Conservation (phyloP, 2,113 vertebrate species). For the Acanthochromis polyacanthus region DNA sequence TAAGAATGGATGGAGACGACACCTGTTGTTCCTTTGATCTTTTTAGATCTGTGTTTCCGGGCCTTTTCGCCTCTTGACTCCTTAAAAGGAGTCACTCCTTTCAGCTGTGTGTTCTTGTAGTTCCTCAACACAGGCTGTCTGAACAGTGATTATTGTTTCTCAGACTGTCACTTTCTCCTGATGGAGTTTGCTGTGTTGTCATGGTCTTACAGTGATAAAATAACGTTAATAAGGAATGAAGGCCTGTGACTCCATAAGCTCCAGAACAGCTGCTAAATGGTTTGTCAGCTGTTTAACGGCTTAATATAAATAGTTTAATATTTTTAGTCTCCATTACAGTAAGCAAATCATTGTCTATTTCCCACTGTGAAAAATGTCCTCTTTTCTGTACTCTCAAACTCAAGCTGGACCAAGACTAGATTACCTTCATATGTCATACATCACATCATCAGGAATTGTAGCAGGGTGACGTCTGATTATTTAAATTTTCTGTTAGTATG, state of each 20-base stretch:
- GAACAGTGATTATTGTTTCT: neutral
- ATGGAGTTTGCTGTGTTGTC: no score
- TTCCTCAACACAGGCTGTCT: neutral
- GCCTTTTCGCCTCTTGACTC: neutral
- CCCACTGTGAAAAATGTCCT: no score
- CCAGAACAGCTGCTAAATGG: neutral
- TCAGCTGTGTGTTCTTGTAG: neutral
- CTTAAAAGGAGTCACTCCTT: neutral
- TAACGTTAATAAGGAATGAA: neutral
- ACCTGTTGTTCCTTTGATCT: slow-evolving; percentile 35
- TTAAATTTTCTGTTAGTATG: neutral
- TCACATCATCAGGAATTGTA: neutral
- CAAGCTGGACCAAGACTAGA: neutral
- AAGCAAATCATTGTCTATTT: no score
- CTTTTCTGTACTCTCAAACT: neutral
- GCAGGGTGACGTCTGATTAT: neutral
- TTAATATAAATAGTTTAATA: no score
- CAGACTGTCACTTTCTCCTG: neutral
- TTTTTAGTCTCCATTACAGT: no score
- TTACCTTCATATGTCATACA: neutral
- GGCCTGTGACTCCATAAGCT: neutral
- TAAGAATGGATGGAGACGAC: slow-evolving; percentile 24
- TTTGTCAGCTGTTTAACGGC: no score
- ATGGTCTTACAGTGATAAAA: neutral
- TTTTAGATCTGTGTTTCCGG: neutral